phyloP scores from a whole-genome alignment of 2,888 invertebrate genomes.

The Dryadula phaetusa region DNA sequence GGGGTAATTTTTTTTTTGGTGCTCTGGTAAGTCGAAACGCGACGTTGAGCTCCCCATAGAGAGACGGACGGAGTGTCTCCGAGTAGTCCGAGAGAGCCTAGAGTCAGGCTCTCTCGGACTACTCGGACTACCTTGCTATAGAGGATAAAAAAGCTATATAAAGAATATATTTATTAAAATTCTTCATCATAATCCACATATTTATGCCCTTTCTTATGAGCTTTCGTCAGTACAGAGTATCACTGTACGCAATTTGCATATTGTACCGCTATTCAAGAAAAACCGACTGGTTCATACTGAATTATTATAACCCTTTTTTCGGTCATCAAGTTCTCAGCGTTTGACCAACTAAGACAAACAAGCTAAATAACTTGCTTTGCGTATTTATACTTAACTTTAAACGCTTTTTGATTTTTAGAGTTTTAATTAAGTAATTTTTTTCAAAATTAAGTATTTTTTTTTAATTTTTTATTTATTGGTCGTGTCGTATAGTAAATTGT shows the following conservation, averaged over 20 bases:
- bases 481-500: no score
- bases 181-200: neutral
- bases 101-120: no score
- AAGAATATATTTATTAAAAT: neutral
- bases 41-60: no score
- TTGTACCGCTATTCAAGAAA: constrained; percentile 73
- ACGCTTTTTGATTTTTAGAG: constrained; percentile 25
- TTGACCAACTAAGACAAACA: constrained; percentile 75
- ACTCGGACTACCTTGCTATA: no score
- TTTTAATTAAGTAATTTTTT: neutral
- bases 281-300: constrained; percentile 63
- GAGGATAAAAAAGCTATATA: no score
- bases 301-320: constrained; percentile 76
- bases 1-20: no score
- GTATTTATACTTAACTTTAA: constrained; percentile 50
- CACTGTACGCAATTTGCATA: constrained; percentile 72
- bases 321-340: constrained; percentile 73
- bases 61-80: no score
- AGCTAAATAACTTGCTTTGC: constrained; percentile 58
- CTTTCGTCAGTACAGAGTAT: constrained; percentile 58
- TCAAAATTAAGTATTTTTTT: no score
- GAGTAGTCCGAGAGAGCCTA: no score
- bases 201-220: neutral
- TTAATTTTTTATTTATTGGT: no score
- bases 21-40: no score